phyloP scores from a whole-genome alignment of 2,888 invertebrate genomes.

The Mycalesis mineus region DNA sequence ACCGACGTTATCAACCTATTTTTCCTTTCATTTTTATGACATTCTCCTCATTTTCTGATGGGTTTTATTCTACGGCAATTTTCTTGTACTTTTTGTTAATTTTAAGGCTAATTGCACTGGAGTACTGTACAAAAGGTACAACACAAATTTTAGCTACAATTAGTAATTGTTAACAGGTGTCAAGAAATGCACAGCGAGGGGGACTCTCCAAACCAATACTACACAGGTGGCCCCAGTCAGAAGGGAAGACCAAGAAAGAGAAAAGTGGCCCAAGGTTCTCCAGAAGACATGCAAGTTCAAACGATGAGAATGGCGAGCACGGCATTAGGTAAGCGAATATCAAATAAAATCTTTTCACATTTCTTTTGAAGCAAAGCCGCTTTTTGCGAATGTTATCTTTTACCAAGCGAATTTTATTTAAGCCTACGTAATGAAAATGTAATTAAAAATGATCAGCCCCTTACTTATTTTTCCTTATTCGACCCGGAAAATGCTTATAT shows the following conservation, averaged over 20 bases:
- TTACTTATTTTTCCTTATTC: conserved; percentile 32
- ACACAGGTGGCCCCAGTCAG: conserved; percentile 80
- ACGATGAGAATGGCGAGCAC: conserved; percentile 84
- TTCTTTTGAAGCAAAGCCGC: conserved; percentile 13
- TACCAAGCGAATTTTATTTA: conserved; percentile 40
- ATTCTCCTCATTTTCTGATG: too few species aligned
- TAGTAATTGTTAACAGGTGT: conserved; percentile 49
- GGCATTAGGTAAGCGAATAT: conserved; percentile 79
- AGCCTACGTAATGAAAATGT: conserved; percentile 22
- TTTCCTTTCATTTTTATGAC: too few species aligned
- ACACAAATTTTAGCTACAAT: too few species aligned
- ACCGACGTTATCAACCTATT: too few species aligned
- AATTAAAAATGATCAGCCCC: conserved; percentile 34
- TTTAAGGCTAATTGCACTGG: too few species aligned
- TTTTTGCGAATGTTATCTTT: conserved; percentile 30
- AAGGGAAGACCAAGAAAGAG: conserved; percentile 90
- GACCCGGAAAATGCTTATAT: conserved; percentile 31
- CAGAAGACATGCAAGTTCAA: conserved; percentile 81
- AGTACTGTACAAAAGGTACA: too few species aligned
- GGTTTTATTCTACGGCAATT: too few species aligned
- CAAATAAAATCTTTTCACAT: background rate
- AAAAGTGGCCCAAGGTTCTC: conserved; percentile 79
- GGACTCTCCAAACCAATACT: conserved; percentile 82
- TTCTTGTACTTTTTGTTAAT: too few species aligned
- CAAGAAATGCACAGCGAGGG: conserved; percentile 71